Evolutionary conservation across 2,888 invertebrate genomes (phyloP).

Genomic region (Plebejus melissa): DNA sequence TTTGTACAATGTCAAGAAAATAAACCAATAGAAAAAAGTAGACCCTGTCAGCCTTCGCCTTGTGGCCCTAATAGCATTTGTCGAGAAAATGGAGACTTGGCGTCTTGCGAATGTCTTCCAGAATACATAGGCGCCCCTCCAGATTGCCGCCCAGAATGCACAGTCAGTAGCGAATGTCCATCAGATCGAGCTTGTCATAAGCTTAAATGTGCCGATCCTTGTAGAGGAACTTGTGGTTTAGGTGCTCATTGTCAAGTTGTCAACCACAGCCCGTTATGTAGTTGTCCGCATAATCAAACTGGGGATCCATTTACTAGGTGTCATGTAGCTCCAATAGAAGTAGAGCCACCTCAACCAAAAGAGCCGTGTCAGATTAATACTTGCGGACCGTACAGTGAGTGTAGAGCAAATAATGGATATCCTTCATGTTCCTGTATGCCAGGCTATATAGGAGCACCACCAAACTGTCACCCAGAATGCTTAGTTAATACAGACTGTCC

Average conservation of each 20-base stretch:
- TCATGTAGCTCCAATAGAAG: conserved; percentile 49
- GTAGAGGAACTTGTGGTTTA: conserved; percentile 85
- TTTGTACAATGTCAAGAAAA: conserved; percentile 63
- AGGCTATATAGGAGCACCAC: conserved; percentile 86
- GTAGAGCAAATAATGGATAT: conserved; percentile 83
- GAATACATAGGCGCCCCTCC: conserved; percentile 85
- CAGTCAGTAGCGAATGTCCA: conserved; percentile 87
- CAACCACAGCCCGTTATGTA: conserved; percentile 89
- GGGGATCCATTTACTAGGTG: conserved; percentile 84
- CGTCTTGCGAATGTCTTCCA: conserved; percentile 85
- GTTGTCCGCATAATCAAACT: conserved; percentile 81
- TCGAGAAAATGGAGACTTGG: conserved; percentile 84
- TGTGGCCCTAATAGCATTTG: conserved; percentile 89
- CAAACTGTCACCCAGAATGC: conserved; percentile 91
- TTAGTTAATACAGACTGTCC: conserved; percentile 89
- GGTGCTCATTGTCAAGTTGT: conserved; percentile 86
- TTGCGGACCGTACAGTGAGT: conserved; percentile 90
- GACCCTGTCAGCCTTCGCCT: conserved; percentile 86
- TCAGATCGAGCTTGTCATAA: conserved; percentile 86
- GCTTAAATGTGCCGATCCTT: conserved; percentile 89
- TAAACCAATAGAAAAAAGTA: conserved; percentile 55
- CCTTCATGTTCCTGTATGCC: conserved; percentile 89
- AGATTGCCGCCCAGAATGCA: conserved; percentile 87
- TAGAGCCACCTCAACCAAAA: conserved; percentile 47
- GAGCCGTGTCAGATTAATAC: conserved; percentile 87